Evolutionary conservation across 64 coral and sea anemone species (phyloP), one percentile per base, ranked within the genome.

Genomic region (Actinia equina): DNA sequence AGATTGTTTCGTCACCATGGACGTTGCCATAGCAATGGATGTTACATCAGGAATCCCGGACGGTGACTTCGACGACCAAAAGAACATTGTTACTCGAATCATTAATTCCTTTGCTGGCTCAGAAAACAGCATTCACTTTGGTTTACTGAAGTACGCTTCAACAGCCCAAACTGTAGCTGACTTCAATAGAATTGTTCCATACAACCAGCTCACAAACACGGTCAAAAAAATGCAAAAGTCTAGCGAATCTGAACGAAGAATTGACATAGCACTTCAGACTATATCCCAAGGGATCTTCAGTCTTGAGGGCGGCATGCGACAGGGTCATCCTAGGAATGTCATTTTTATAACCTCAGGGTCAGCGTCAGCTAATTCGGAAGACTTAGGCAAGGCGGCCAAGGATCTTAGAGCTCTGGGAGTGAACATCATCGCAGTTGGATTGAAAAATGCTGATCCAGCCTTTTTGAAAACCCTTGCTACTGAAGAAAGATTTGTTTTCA

Each of bases 1-100:
- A 92, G 91, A 92, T 83, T 92, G 91, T 27, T 83, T 88, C 77
- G 87, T 92, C n/a, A 78, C 91, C 6, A 92, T 92, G 91, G 91
- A 92, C 53, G 27, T 92, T 42, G 91, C 77, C 25, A 92, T 92
- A 56, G 91, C 86, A 26, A 82, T 92, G 45, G 91, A 92, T 77
- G 55, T 60, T 10, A 86, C 91, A 57, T 42, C 52, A 83, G 9
- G 44, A 52, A 76, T 92, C 16, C 42, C 86, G 15, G 87, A 83
- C 78, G 53, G 55, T 7, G 91, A 92, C 22, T 84, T 92, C 79
- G 43, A 92, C 17, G 61, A 69, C 44, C 55, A 83, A 17, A 92
- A 92, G 79, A 88, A 44, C 30, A 82, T 92, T 78, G 80, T 86
- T 26, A 92, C 87, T 43, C 79, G 37, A 41, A 58, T 92, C 46